Conservation (phyloP, 2,888 invertebrate genomes). For the Tribolium freemani region DNA sequence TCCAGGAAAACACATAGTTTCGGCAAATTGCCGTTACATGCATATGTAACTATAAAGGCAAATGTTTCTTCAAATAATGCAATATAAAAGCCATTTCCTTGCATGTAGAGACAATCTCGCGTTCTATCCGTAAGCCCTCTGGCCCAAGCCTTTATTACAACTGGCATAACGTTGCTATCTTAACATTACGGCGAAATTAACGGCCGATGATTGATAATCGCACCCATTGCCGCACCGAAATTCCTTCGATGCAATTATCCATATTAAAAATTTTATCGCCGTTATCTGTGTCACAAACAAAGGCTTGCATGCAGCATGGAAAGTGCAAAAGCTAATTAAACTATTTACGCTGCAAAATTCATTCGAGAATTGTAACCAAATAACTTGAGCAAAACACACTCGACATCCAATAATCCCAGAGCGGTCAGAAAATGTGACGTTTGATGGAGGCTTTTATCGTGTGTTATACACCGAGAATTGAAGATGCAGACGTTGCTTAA, state of each 20-base stretch:
- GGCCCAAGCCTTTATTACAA: constrained; percentile 14
- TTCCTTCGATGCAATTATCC: constrained; percentile 7
- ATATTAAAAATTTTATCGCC: constrained; percentile 4
- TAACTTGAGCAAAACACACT: neutral
- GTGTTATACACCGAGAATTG: neutral
- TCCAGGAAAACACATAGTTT: constrained; percentile 39
- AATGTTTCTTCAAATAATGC: constrained; percentile 53
- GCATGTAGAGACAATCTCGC: constrained; percentile 42
- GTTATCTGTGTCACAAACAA: constrained; percentile 1
- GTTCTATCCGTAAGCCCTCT: constrained; percentile 1
- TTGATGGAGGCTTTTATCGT: neutral
- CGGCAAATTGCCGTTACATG: constrained; percentile 51
- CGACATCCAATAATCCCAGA: neutral
- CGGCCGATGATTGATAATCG: constrained; percentile 27
- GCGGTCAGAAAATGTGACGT: neutral
- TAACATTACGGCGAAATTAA: constrained; percentile 10
- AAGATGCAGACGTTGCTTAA: constrained; percentile 1
- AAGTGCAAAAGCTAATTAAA: neutral
- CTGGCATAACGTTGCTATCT: constrained; percentile 15
- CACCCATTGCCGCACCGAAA: constrained; percentile 3
- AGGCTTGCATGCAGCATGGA: neutral
- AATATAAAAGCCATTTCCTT: constrained; percentile 49
- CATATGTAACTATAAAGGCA: constrained; percentile 42
- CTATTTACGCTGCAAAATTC: neutral
- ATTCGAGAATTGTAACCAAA: neutral